phyloP scores from a whole-genome alignment of 2,113 vertebrate genomes.

The Epinephelus cyanopodus region DNA sequence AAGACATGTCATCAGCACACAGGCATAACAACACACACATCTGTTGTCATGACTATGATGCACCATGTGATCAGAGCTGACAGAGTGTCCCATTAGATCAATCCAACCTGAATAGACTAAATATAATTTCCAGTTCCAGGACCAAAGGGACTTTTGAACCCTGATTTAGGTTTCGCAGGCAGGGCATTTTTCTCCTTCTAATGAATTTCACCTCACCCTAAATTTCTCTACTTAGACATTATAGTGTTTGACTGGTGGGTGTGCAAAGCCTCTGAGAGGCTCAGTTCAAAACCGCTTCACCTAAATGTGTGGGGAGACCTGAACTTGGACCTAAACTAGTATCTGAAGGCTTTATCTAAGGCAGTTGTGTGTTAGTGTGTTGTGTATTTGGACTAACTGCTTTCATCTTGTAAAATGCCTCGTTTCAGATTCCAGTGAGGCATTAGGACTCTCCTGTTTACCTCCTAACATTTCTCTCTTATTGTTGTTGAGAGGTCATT shows the following conservation, averaged over 20 bases:
- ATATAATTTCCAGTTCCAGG: neutral
- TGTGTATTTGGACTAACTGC: slow-evolving; percentile 24
- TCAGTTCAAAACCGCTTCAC: slow-evolving; percentile 12
- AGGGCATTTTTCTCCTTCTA: neutral
- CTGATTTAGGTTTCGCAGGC: neutral
- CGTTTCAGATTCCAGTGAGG: neutral
- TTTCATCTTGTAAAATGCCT: slow-evolving; percentile 27
- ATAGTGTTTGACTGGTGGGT: neutral
- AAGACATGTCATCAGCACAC: no score
- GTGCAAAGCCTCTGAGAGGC: neutral
- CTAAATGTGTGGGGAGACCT: neutral
- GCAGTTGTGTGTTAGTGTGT: neutral
- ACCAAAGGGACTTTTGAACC: neutral
- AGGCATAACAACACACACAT: no score
- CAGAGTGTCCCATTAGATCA: no score
- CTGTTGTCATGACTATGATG: no score
- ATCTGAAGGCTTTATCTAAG: slow-evolving; percentile 18
- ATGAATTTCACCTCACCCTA: neutral
- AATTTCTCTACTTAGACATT: neutral
- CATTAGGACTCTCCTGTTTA: neutral
- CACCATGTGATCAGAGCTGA: no score
- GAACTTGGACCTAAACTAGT: neutral
- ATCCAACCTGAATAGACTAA: neutral
- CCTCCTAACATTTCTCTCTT: slow-evolving; percentile 8
- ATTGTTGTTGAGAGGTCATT: slow-evolving; percentile 13